Base-by-base conservation (phyloP, 2,888 invertebrate genomes). In the Siphonodentalium dalli region DNA sequence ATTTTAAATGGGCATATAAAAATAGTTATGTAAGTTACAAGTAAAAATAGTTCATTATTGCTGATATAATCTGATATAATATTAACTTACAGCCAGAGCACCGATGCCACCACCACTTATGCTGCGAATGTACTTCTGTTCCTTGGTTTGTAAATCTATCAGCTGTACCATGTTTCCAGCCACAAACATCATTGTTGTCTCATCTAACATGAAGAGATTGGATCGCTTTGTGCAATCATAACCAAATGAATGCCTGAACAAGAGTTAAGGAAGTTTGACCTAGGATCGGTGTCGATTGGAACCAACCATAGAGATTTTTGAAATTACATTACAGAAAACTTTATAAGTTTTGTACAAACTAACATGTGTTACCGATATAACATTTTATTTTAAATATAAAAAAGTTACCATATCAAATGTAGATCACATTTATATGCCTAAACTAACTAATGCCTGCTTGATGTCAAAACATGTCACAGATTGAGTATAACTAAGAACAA, bases 151-250 rank as follows among this genome's bases (percentile, higher is more conserved):
- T 0, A 90, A 85, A 67, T 90, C 86, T 60, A 90, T 87, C 70
- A 93, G 89, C 65, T 90, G 87, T 28, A 94, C 84, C 42, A 89
- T 85, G 81, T 91, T 93, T 43, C 94, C 94, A 0, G 93, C 88
- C 0, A 87, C 87, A 84, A 90, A 94, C 53, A 90, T 85, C 2
- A 93, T 79, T 0, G 89, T 89, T 11, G 88, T 82, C 3, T 87
- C 85, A 75, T 92, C 91, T 37, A 90, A 86, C 4, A 90, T 86
- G 58, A 89, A 88, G 37, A 95, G 80, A 78, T 95, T 95, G 75
- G 89, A 91, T 54, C 88, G 86, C 69, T 88, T 89, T 64, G 86
- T 87, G 75, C 92, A 91, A 77, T 93, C 89, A 77, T 92, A 95
- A 8, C 92, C 92, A 78, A 88, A 93, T 0, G 93, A 93, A 82